Percentiles rank a stretch among this genome's conserved stretches.
Conservation (phyloP, 2,797 vertebrate genomes). For the Mormyrops boulengeri region DNA sequence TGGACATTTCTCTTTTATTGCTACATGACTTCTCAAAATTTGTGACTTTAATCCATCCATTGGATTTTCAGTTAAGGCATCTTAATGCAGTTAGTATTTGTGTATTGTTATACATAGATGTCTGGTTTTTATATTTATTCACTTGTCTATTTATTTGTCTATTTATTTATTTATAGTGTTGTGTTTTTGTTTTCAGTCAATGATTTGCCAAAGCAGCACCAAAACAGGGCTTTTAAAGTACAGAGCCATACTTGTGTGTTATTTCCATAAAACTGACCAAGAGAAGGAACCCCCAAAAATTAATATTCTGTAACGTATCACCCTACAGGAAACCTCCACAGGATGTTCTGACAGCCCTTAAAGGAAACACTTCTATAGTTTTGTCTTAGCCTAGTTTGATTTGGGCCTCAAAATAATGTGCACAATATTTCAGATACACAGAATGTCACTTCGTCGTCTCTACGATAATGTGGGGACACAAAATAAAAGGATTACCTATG, state of each 20-base stretch:
- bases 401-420: background rate
- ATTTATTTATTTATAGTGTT: slow-evolving; percentile 10
- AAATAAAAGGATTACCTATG: slow-evolving; percentile 50
- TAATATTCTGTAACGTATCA: background rate
- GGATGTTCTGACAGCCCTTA: background rate
- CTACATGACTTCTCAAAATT: slow-evolving; percentile 15
- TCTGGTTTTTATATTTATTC: slow-evolving; percentile 31
- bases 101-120: slow-evolving; percentile 25
- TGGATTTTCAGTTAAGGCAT: slow-evolving; percentile 29
- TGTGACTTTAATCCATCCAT: slow-evolving; percentile 3
- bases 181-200: slow-evolving; percentile 33
- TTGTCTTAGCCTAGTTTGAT: background rate
- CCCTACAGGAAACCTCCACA: background rate
- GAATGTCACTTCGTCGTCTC: slow-evolving; percentile 12
- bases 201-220: slow-evolving; percentile 51
- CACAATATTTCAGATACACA: background rate
- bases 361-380: background rate
- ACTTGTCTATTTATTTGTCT: slow-evolving; percentile 34
- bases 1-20: slow-evolving; percentile 36
- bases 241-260: slow-evolving; percentile 20
- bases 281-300: background rate
- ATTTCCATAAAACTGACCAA: slow-evolving; percentile 7
- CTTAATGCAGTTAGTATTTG: slow-evolving; percentile 35
- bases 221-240: slow-evolving; percentile 27
- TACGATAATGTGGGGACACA: slow-evolving; percentile 11